Conservation (phyloP, 2,797 vertebrate species). For the Ceyx erithaca region DNA sequence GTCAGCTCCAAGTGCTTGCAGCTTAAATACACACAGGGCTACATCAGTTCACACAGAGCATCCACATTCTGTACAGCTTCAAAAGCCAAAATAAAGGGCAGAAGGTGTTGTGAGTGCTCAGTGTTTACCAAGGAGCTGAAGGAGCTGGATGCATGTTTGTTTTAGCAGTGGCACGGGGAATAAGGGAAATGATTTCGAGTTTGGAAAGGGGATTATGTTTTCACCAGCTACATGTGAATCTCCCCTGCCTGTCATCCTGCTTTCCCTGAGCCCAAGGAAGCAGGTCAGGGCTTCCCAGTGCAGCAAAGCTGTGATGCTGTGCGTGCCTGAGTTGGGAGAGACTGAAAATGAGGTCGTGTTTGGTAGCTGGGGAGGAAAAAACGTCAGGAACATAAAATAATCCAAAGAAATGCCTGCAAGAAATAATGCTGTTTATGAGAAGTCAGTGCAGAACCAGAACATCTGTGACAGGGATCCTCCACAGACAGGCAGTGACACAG, state of each 20-base stretch:
- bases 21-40: background rate
- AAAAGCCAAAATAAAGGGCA: background rate
- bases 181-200: background rate
- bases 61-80: background rate
- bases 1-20: background rate
- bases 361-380: background rate
- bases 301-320: background rate
- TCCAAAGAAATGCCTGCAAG: background rate
- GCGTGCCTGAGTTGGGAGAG: background rate
- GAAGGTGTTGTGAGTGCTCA: background rate
- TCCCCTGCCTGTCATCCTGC: background rate
- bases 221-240: accelerated
- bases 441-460: constrained; percentile 28
- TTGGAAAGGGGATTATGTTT: background rate
- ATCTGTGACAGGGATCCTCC: constrained; percentile 61
- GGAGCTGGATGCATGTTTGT: background rate
- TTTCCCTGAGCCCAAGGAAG: background rate
- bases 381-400: background rate
- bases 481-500: constrained; percentile 37
- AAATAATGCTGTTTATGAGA: constrained; percentile 16
- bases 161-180: background rate
- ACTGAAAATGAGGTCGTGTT: background rate
- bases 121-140: background rate
- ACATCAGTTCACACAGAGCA: background rate
- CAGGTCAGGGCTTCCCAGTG: background rate